Conservation (phyloP, 1,140 invertebrate genomes). For the Homalodisca vitripennis region DNA sequence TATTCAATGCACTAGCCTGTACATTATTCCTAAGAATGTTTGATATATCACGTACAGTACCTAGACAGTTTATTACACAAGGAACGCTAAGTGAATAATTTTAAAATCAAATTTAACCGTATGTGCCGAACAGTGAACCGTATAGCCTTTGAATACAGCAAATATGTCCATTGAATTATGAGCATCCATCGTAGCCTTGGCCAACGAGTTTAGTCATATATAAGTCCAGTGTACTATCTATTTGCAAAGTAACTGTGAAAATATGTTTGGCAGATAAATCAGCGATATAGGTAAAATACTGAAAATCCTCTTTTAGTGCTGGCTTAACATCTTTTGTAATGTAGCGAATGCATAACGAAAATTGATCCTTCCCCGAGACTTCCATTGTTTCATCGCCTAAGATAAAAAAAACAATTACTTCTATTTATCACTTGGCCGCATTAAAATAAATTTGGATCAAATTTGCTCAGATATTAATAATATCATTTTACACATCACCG, state of each 20-base stretch:
- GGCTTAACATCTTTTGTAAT: background rate
- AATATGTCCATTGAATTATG: slow-evolving; percentile 21
- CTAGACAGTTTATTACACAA: slow-evolving; percentile 28
- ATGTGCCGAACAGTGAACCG: slow-evolving; percentile 31
- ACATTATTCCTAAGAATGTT: slow-evolving; percentile 15
- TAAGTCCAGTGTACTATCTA: background rate
- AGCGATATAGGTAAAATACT: background rate
- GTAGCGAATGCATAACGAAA: background rate
- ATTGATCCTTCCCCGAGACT: background rate
- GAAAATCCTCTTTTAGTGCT: background rate
- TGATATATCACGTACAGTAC: slow-evolving; percentile 20
- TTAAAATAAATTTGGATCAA: background rate
- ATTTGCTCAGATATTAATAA: background rate
- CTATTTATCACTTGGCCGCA: background rate
- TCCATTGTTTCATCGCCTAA: slow-evolving; percentile 9
- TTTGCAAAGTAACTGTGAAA: background rate
- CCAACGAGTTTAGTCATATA: slow-evolving; percentile 27
- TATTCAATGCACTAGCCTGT: background rate
- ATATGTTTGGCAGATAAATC: background rate
- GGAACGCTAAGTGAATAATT: slow-evolving; percentile 12
- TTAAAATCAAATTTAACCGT: slow-evolving; percentile 28
- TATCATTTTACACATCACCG: slow-evolving; percentile 10
- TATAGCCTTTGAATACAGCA: slow-evolving; percentile 3
- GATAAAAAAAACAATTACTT: background rate
- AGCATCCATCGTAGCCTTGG: slow-evolving; percentile 30